Evolutionary conservation across 2,797 vertebrate species (phyloP).

Genomic region (Echiichthys vipera): DNA sequence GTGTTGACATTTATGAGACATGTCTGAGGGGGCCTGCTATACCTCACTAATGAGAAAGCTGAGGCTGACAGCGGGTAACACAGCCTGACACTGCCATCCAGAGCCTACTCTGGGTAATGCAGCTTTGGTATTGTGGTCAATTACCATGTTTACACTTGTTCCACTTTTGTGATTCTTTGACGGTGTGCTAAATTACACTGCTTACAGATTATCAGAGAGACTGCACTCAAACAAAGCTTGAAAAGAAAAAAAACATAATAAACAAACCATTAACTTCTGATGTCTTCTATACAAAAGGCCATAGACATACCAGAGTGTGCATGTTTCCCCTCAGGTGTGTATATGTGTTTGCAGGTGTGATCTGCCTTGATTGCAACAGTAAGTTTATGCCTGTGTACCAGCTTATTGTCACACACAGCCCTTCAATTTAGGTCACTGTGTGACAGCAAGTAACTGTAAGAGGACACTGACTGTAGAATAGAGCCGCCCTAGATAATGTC

Average conservation of each 20-base stretch:
- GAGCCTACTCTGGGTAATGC: slow-evolving; percentile 63
- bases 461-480: slow-evolving; percentile 32
- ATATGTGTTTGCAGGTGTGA: slow-evolving; percentile 23
- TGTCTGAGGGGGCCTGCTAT: slow-evolving; percentile 91
- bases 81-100: slow-evolving; percentile 88
- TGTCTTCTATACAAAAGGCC: slow-evolving; percentile 2
- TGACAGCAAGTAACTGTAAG: slow-evolving; percentile 49
- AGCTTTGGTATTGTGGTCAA: not conserved
- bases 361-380: slow-evolving; percentile 26
- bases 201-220: slow-evolving; percentile 29
- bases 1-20: slow-evolving; percentile 98
- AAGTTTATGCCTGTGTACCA: slow-evolving; percentile 17
- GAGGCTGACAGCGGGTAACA: slow-evolving; percentile 33
- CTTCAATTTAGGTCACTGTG: slow-evolving; percentile 68
- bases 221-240: slow-evolving; percentile 16
- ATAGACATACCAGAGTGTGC: not conserved
- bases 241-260: slow-evolving; percentile 18
- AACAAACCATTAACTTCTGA: slow-evolving; percentile 19
- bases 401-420: slow-evolving; percentile 32
- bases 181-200: slow-evolving; percentile 23
- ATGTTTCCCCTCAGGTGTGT: slow-evolving; percentile 6
- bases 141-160: slow-evolving; percentile 56
- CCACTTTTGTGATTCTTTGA: slow-evolving; percentile 44
- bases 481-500: slow-evolving; percentile 70
- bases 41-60: slow-evolving; percentile 80